phyloP scores from a whole-genome alignment of 2,888 invertebrate genomes.

The Chromoteleia sp. region DNA sequence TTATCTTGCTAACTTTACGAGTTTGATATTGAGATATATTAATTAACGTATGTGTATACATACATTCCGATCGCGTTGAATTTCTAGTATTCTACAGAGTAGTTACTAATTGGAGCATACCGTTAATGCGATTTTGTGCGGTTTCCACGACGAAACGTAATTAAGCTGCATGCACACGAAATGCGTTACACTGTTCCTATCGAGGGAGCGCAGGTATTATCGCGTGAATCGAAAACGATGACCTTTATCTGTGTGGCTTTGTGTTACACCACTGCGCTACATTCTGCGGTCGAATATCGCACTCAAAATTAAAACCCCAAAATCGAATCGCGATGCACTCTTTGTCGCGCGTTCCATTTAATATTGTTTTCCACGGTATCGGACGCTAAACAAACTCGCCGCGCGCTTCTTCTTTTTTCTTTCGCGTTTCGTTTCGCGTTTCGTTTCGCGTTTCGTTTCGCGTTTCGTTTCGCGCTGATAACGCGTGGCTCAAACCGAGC shows the following conservation, averaged over 20 bases:
- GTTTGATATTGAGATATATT: constrained; percentile 62
- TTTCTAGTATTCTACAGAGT: constrained; percentile 68
- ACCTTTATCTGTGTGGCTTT: constrained; percentile 67
- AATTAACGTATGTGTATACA: constrained; percentile 59
- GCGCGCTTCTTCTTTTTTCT: neutral
- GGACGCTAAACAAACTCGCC: constrained; percentile 11
- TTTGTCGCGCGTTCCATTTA: constrained; percentile 35
- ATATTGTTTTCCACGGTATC: constrained; percentile 14
- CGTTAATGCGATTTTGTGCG: constrained; percentile 69
- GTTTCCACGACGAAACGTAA: constrained; percentile 70
- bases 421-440: too few species aligned
- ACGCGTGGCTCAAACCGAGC: neutral
- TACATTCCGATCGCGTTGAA: constrained; percentile 60
- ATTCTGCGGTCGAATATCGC: constrained; percentile 61
- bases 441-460: too few species aligned
- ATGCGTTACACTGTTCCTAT: constrained; percentile 68
- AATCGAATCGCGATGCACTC: constrained; percentile 53
- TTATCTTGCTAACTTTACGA: constrained; percentile 52
- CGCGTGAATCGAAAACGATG: constrained; percentile 69
- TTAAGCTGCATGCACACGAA: constrained; percentile 66
- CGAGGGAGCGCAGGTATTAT: constrained; percentile 65
- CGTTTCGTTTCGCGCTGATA: too few species aligned
- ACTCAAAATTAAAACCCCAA: constrained; percentile 61
- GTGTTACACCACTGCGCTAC: constrained; percentile 64
- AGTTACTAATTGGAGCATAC: constrained; percentile 69